phyloP scores from a whole-genome alignment of 2,797 vertebrate genomes.

The Danionella dracula region DNA sequence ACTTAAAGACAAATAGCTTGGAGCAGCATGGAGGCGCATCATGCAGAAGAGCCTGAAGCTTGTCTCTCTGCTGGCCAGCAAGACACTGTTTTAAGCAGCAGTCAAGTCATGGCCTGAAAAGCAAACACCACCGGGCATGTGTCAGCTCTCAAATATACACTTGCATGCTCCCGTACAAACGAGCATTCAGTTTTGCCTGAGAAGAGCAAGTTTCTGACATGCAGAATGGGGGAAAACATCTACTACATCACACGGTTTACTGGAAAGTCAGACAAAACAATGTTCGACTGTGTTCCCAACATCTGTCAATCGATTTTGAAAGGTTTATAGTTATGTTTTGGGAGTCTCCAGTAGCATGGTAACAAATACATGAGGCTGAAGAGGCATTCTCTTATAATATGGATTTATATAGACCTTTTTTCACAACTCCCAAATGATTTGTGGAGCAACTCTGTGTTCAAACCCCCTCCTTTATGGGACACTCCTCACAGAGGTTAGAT shows the following conservation, averaged over 20 bases:
- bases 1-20: background rate
- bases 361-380: no score
- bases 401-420: no score
- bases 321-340: no score
- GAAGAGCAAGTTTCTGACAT: slow-evolving; percentile 16
- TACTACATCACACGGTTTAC: background rate
- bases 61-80: slow-evolving; percentile 20
- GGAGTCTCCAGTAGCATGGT: no score
- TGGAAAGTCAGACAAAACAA: background rate
- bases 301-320: no score
- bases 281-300: no score
- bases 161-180: slow-evolving; percentile 14
- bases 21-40: background rate
- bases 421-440: no score
- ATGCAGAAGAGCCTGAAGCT: slow-evolving; percentile 19
- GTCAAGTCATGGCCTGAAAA: slow-evolving; percentile 30
- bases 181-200: slow-evolving; percentile 14
- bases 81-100: slow-evolving; percentile 10
- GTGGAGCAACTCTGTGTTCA: no score
- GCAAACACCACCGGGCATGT: slow-evolving; percentile 25
- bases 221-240: background rate
- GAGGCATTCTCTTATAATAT: no score
- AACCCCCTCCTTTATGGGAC: no score
- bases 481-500: no score
- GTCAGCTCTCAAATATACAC: slow-evolving; percentile 27